These are phyloP conservation scores for Caranx melampygus DNA, from an alignment of 2,113 vertebrate genomes.

Conservation along the genomic window DNA sequence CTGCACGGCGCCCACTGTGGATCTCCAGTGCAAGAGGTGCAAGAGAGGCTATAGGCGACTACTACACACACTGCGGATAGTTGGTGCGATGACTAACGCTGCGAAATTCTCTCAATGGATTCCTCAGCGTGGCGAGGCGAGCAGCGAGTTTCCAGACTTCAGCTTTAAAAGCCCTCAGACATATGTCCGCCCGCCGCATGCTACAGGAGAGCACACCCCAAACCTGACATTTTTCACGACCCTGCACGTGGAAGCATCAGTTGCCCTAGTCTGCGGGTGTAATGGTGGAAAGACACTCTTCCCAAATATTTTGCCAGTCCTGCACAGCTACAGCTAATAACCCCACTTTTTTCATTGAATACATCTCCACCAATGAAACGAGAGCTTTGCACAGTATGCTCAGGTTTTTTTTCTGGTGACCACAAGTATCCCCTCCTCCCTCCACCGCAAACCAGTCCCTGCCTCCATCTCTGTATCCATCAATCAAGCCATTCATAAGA, in stretches of 20 bases:
- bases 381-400: constrained; percentile 43
- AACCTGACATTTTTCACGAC: constrained; percentile 12
- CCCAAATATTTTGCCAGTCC: constrained; percentile 26
- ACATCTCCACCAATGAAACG: constrained; percentile 58
- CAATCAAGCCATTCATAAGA: constrained; percentile 72
- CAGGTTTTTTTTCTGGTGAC: constrained; percentile 41
- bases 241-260: constrained; percentile 60
- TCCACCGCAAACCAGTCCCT: constrained; percentile 34
- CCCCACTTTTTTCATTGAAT: constrained; percentile 43
- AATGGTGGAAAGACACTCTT: neutral
- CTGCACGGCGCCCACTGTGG: constrained; percentile 57
- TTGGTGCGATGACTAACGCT: constrained; percentile 83
- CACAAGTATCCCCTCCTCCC: constrained; percentile 43
- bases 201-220: constrained; percentile 41
- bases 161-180: constrained; percentile 51
- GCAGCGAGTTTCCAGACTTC: constrained; percentile 41
- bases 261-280: constrained; percentile 17
- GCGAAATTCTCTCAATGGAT: constrained; percentile 80
- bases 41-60: constrained; percentile 67
- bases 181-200: neutral
- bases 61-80: constrained; percentile 78
- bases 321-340: constrained; percentile 59
- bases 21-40: constrained; percentile 60
- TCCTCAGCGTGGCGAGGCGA: constrained; percentile 50
- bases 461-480: constrained; percentile 50